phyloP scores from a whole-genome alignment of 2,113 vertebrate species.

The Budorcas taxicolor region DNA sequence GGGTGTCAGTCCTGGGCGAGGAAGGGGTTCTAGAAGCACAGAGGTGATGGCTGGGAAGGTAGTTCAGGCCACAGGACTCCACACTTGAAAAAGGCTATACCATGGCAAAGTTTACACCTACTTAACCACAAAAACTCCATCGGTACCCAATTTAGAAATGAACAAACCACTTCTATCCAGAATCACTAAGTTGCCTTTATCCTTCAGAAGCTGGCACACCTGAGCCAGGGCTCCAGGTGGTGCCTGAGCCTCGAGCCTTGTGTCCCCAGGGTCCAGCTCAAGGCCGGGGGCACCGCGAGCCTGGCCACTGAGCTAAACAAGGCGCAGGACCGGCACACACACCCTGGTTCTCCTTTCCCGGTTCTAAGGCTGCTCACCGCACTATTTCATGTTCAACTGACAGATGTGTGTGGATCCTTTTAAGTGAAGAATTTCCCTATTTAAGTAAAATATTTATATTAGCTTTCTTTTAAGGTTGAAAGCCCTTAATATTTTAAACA shows the following conservation, averaged over 20 bases:
- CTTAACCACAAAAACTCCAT: not conserved
- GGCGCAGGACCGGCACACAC: not conserved
- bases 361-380: not conserved
- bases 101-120: not conserved
- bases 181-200: not conserved
- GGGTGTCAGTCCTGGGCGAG: not conserved
- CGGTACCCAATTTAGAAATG: not conserved
- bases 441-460: constrained; percentile 19
- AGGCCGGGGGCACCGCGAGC: not conserved
- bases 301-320: not conserved
- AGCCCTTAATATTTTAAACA: not conserved
- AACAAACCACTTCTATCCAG: not conserved
- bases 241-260: not conserved
- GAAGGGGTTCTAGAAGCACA: not conserved
- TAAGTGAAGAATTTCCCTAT: not conserved
- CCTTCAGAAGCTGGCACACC: not conserved
- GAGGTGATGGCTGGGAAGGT: not conserved
- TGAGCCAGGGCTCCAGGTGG: not conserved
- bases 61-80: not conserved
- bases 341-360: not conserved
- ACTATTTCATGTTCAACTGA: not conserved
- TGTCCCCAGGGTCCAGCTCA: no score
- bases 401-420: not conserved
- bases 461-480: not conserved
- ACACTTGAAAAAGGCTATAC: not conserved